phyloP scores from a whole-genome alignment of 2,888 invertebrate genomes.

The Leucophenga maculata region DNA sequence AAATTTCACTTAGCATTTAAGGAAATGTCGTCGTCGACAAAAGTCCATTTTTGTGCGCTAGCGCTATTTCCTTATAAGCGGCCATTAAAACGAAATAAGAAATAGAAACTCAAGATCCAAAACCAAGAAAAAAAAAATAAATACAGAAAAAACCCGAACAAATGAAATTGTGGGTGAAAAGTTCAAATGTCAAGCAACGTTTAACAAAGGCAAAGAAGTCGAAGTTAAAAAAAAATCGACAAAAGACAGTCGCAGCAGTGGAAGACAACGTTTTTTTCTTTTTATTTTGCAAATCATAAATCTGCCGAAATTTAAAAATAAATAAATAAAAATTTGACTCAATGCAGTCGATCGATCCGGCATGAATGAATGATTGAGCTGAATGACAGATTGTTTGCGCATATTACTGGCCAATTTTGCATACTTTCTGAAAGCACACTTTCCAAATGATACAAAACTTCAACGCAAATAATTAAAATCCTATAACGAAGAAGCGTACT shows the following conservation, averaged over 20 bases:
- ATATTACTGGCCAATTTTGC: conserved; percentile 48
- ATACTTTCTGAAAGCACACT: conserved; percentile 51
- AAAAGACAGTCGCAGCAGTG: conserved; percentile 50
- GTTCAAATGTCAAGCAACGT: conserved; percentile 63
- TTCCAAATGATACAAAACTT: conserved; percentile 28
- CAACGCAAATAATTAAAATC: background rate
- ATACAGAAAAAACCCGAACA: conserved; percentile 18
- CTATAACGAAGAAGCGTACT: background rate
- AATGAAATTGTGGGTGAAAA: conserved; percentile 68
- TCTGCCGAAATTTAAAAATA: conserved; percentile 43
- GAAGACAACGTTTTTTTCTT: conserved; percentile 37
- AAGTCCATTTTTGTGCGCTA: conserved; percentile 61
- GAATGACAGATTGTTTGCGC: conserved; percentile 18
- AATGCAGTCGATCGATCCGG: conserved; percentile 38
- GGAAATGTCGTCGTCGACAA: conserved; percentile 63
- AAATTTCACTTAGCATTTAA: conserved; percentile 68
- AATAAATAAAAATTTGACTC: background rate
- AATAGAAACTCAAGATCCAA: background rate
- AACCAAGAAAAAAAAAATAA: conserved; percentile 6
- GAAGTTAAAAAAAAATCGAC: conserved; percentile 32
- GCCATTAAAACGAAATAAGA: conserved; percentile 23
- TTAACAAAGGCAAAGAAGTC: conserved; percentile 59
- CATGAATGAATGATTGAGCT: conserved; percentile 23
- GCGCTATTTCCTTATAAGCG: conserved; percentile 57
- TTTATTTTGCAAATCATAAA: conserved; percentile 67